Evolutionary conservation across 2,113 vertebrate species (phyloP).

Genomic region (Amia ocellicauda): DNA sequence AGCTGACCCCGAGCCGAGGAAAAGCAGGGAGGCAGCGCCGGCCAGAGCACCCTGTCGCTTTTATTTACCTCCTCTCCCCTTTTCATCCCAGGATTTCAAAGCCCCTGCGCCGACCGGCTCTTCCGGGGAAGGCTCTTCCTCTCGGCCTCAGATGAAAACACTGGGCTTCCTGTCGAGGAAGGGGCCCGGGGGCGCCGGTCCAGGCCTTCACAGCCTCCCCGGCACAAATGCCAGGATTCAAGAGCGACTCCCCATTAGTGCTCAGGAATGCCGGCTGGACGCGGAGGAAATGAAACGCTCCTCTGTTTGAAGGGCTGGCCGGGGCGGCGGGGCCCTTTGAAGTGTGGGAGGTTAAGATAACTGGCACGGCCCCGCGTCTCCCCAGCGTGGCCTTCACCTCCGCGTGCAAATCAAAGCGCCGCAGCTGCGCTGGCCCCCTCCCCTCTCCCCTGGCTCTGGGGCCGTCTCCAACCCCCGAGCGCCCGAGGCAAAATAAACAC

Average conservation of each 20-base stretch:
- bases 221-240: constrained; percentile 77
- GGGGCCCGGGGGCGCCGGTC: constrained; percentile 61
- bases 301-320: constrained; percentile 68
- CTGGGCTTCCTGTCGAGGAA: constrained; percentile 77
- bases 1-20: constrained; percentile 55
- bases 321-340: constrained; percentile 60
- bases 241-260: constrained; percentile 64
- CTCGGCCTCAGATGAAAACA: constrained; percentile 76
- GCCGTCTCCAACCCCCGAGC: not conserved
- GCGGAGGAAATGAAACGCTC: constrained; percentile 75
- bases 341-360: constrained; percentile 82
- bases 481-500: no score
- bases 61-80: constrained; percentile 71
- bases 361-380: constrained; percentile 56
- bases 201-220: constrained; percentile 65
- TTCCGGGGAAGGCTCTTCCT: constrained; percentile 82
- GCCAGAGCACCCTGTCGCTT: constrained; percentile 64
- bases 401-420: constrained; percentile 61
- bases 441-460: constrained; percentile 29
- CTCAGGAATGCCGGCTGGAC: constrained; percentile 68
- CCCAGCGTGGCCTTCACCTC: constrained; percentile 57
- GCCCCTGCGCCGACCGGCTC: constrained; percentile 63
- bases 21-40: constrained; percentile 36
- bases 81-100: constrained; percentile 77
- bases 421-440: constrained; percentile 51